Percentiles rank a stretch among this genome's conserved stretches.
phyloP scores from a whole-genome alignment of 2,797 vertebrate species.

The Lepilemur septentrionalis region DNA sequence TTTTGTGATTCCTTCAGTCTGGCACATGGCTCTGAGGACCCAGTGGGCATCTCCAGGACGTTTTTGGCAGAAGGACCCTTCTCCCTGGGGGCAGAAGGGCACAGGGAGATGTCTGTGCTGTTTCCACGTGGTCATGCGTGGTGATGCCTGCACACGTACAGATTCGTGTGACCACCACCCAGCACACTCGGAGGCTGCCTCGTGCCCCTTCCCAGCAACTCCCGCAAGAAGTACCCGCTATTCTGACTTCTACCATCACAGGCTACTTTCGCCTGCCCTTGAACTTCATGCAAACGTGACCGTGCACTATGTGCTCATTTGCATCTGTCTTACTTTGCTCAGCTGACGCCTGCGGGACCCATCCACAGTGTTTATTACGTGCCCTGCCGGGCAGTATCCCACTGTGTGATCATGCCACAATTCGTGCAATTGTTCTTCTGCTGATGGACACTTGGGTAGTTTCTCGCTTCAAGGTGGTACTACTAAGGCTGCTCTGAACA shows the following conservation, averaged over 20 bases:
- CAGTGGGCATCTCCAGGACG: fast-evolving
- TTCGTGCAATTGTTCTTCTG: not conserved
- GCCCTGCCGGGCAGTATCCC: not conserved
- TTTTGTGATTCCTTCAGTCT: no score
- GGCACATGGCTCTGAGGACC: not conserved
- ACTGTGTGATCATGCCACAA: fast-evolving
- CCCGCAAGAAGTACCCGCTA: not conserved
- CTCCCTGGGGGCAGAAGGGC: not conserved
- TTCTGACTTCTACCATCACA: not conserved
- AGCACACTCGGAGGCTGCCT: not conserved
- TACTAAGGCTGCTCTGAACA: not conserved
- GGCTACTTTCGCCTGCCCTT: not conserved
- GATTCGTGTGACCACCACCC: not conserved
- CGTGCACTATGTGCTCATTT: fast-evolving
- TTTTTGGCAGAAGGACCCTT: not conserved
- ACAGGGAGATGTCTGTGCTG: not conserved
- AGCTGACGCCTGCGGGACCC: not conserved
- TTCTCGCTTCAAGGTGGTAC: not conserved
- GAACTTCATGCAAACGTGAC: not conserved
- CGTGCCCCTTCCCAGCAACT: not conserved
- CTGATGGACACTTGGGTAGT: not conserved
- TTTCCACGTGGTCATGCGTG: fast-evolving
- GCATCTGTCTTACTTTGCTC: not conserved
- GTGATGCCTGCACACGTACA: fast-evolving
- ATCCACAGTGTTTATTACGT: fast-evolving